Evolutionary conservation across 1,140 invertebrate genomes (phyloP).

Genomic region (Sitobion miscanthi): DNA sequence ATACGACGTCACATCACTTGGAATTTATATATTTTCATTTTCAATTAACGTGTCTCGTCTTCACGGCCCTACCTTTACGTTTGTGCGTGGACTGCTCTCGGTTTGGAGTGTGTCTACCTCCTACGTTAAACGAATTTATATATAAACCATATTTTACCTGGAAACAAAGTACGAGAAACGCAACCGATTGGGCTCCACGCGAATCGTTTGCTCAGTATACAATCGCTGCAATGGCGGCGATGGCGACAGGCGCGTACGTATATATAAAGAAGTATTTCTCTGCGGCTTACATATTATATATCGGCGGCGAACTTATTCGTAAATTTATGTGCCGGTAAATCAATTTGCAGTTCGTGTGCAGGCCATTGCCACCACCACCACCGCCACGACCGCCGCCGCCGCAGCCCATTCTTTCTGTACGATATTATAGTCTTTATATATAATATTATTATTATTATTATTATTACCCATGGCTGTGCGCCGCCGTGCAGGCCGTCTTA

Average conservation of each 20-base stretch:
- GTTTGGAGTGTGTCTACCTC: too few species aligned
- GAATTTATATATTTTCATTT: too few species aligned
- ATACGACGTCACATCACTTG: too few species aligned
- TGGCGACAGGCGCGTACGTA: neutral
- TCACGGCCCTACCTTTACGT: too few species aligned
- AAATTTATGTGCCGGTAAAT: conserved; percentile 41
- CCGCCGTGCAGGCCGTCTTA: neutral
- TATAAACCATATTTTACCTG: neutral
- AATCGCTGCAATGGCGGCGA: neutral
- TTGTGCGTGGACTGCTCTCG: neutral
- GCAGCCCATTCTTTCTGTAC: neutral
- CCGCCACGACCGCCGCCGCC: neutral
- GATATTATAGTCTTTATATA: neutral
- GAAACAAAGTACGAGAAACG: neutral
- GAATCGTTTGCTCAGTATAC: neutral
- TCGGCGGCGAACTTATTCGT: conserved; percentile 21
- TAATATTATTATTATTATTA: conserved; percentile 10
- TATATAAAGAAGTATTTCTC: conserved; percentile 7
- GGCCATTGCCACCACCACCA: neutral
- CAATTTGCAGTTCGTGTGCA: conserved; percentile 30
- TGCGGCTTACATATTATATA: conserved; percentile 17
- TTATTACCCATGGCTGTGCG: neutral
- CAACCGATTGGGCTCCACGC: neutral
- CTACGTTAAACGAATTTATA: neutral
- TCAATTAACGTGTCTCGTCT: too few species aligned